These are phyloP conservation scores for Pachycephala philippinensis DNA, from an alignment of 2,113 vertebrate species.

Conservation along the genomic window DNA sequence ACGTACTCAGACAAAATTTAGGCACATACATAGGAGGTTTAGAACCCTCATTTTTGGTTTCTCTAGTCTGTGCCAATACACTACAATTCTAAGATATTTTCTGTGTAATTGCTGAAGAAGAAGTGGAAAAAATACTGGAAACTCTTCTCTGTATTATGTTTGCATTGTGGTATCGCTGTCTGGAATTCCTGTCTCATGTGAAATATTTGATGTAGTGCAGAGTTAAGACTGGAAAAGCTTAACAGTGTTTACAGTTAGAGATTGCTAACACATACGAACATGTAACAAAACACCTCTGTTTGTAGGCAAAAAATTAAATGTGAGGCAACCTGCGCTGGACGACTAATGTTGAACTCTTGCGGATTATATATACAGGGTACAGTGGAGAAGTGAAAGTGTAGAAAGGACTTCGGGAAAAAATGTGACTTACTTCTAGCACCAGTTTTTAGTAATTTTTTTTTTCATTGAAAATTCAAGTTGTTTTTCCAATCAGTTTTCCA, in stretches of 20 bases:
- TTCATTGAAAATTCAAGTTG: neutral
- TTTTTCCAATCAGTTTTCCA: neutral
- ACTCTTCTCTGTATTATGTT: neutral
- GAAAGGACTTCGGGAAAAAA: neutral
- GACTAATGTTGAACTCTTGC: neutral
- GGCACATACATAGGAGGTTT: neutral
- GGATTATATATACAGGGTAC: neutral
- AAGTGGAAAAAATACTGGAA: neutral
- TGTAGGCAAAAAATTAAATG: neutral
- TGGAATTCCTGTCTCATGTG: neutral
- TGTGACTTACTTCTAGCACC: neutral
- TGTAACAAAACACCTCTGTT: neutral
- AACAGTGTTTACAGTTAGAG: neutral
- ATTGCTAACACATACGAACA: neutral
- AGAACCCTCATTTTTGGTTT: neutral
- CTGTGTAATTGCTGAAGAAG: neutral
- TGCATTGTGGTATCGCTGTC: neutral
- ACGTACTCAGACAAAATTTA: neutral
- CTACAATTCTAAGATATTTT: neutral
- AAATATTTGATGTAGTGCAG: neutral
- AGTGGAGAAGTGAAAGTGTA: neutral
- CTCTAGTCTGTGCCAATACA: neutral
- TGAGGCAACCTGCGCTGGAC: neutral
- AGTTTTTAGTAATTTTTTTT: no score
- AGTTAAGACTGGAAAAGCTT: neutral